phyloP scores from a whole-genome alignment of 2,797 vertebrate species.

The Acipenser transmontanus region DNA sequence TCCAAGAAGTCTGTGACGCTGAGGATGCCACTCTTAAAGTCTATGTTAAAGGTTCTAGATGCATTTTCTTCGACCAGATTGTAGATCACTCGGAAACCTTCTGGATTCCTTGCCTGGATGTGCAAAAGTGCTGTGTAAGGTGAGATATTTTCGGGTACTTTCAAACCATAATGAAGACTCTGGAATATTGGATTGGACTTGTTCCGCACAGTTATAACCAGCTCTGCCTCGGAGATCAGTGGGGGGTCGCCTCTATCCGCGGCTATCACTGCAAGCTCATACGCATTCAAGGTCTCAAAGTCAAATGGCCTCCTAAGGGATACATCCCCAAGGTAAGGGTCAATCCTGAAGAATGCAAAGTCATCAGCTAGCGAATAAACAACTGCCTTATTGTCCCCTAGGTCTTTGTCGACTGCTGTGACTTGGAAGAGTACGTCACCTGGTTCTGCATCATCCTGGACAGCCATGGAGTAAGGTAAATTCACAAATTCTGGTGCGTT shows the following conservation, averaged over 20 bases:
- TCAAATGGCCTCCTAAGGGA: constrained; percentile 84
- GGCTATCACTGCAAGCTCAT: constrained; percentile 72
- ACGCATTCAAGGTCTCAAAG: constrained; percentile 84
- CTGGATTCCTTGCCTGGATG: constrained; percentile 89
- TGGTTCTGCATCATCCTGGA: constrained; percentile 80
- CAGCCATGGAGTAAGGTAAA: constrained; percentile 73
- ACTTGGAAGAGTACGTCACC: constrained; percentile 90
- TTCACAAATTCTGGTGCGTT: constrained; percentile 80
- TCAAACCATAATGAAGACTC: constrained; percentile 79
- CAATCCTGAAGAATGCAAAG: constrained; percentile 80
- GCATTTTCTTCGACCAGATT: constrained; percentile 81
- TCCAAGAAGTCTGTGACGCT: constrained; percentile 78
- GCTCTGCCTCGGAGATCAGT: constrained; percentile 59
- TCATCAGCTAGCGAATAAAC: constrained; percentile 78
- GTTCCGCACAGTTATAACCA: constrained; percentile 82
- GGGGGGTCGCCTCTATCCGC: constrained; percentile 72
- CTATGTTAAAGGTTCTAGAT: constrained; percentile 74
- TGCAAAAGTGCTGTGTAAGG: constrained; percentile 85
- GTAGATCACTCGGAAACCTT: constrained; percentile 90
- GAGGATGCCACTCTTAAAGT: constrained; percentile 92
- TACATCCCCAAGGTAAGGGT: constrained; percentile 82
- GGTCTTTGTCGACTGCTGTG: constrained; percentile 75
- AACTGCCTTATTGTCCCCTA: constrained; percentile 72
- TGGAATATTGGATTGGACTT: constrained; percentile 90
- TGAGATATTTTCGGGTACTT: constrained; percentile 84